Percentiles rank a stretch among this genome's conserved stretches.
Evolutionary conservation across 23 tunicate species (phyloP).

Genomic region (Halocynthia aurantium): DNA sequence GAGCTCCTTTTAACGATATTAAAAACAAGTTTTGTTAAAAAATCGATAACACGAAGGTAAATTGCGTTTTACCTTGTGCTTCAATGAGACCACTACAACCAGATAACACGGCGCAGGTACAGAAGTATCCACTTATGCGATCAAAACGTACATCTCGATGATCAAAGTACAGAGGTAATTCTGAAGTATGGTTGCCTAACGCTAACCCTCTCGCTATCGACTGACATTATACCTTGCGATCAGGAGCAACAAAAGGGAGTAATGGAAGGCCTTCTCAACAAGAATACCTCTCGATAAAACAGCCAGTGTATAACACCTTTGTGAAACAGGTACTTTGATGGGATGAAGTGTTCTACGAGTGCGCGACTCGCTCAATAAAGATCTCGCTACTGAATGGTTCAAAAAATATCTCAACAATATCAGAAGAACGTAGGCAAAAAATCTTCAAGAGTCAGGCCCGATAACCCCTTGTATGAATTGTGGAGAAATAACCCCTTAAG

Average conservation of each 20-base stretch:
- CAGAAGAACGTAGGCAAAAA: background rate
- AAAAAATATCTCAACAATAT: background rate
- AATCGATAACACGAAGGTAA: too few species aligned
- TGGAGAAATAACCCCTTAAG: too few species aligned
- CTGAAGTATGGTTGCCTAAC: background rate
- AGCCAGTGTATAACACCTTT: conserved; percentile 7
- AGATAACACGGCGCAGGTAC: background rate
- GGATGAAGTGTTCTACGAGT: background rate
- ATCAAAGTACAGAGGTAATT: background rate
- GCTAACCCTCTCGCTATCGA: background rate
- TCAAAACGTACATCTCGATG: background rate
- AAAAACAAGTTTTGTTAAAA: too few species aligned
- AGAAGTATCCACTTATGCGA: conserved; percentile 5
- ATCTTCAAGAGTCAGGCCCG: background rate
- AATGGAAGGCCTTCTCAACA: background rate
- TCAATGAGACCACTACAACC: too few species aligned
- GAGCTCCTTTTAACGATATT: too few species aligned
- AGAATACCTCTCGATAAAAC: conserved; percentile 6
- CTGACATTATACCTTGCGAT: background rate
- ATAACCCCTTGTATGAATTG: too few species aligned
- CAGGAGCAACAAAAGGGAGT: background rate
- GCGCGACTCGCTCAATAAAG: background rate
- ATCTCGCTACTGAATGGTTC: too few species aligned
- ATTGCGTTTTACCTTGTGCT: too few species aligned
- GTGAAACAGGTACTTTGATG: conserved; percentile 7